Percentiles rank a stretch among this genome's conserved stretches.
phyloP scores from a whole-genome alignment of 2,888 invertebrate genomes.

The Strigamia transsilvanica region DNA sequence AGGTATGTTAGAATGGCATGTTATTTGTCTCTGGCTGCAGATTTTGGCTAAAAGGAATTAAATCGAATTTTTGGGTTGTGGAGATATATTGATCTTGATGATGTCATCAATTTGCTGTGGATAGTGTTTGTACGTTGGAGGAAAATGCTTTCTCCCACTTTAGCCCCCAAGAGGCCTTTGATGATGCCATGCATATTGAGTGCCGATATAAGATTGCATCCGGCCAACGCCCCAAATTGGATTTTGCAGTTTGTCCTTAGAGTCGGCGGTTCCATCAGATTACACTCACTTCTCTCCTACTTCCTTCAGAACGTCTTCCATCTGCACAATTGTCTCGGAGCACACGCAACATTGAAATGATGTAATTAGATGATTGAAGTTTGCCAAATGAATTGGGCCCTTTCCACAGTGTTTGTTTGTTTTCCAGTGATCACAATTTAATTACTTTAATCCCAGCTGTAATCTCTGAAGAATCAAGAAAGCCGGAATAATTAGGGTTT shows the following conservation, averaged over 20 bases:
- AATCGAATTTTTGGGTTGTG: too few species aligned
- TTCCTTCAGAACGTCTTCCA: neutral
- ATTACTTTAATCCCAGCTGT: neutral
- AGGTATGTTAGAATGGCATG: too few species aligned
- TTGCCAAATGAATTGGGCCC: neutral
- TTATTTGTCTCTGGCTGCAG: too few species aligned
- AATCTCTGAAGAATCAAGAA: neutral
- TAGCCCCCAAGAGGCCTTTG: neutral
- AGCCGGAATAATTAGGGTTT: neutral
- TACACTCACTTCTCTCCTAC: slow-evolving; percentile 10
- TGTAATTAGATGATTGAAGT: slow-evolving; percentile 20
- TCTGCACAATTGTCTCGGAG: neutral
- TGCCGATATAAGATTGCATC: slow-evolving; percentile 29
- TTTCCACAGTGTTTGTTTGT: neutral
- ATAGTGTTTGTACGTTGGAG: neutral
- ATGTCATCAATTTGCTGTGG: neutral
- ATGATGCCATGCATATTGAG: slow-evolving; percentile 36
- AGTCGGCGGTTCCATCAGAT: slow-evolving; percentile 27
- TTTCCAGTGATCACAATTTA: neutral
- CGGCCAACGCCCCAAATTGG: slow-evolving; percentile 36
- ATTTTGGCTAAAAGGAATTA: too few species aligned
- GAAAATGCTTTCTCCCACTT: neutral
- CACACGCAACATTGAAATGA: neutral
- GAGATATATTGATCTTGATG: neutral
- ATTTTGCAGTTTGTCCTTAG: slow-evolving; percentile 19